Evolutionary conservation across 2,888 invertebrate genomes (phyloP).

Genomic region (Megalurothrips usitatus): DNA sequence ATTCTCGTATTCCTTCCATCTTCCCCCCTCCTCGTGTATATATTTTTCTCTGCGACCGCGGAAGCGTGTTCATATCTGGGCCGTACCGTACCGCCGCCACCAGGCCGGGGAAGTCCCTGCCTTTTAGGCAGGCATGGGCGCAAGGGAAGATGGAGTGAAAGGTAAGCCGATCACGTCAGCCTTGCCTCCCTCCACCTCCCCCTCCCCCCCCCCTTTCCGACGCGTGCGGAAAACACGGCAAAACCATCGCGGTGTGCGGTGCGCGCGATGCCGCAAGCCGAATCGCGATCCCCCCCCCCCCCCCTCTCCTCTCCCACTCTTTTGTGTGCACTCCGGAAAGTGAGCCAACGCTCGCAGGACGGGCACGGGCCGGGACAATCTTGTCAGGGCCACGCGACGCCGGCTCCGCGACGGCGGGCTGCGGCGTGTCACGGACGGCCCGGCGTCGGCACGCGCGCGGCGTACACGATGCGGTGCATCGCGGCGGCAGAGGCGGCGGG

Average conservation of each 20-base stretch:
- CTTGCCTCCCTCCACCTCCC: neutral
- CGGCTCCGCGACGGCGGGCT: neutral
- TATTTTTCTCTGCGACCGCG: neutral
- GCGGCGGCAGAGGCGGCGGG: too few species aligned
- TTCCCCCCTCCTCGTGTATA: neutral
- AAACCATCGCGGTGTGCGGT: neutral
- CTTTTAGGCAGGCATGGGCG: neutral
- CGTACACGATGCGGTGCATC: too few species aligned
- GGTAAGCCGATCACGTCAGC: slow-evolving; percentile 24
- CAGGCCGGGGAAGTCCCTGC: neutral
- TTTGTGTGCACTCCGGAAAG: too few species aligned
- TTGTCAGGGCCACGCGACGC: too few species aligned
- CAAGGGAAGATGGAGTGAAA: neutral
- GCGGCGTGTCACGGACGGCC: too few species aligned
- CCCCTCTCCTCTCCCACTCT: too few species aligned
- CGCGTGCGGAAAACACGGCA: neutral
- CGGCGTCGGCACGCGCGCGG: too few species aligned
- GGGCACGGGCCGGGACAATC: too few species aligned
- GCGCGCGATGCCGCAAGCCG: too few species aligned
- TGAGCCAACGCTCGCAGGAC: too few species aligned
- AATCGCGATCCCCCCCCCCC: too few species aligned
- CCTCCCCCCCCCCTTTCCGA: neutral
- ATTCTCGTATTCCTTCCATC: neutral
- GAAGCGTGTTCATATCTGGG: neutral
- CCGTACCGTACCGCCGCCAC: neutral